phyloP scores from a whole-genome alignment of 2,113 vertebrate species.

The Xenopus laevis region DNA sequence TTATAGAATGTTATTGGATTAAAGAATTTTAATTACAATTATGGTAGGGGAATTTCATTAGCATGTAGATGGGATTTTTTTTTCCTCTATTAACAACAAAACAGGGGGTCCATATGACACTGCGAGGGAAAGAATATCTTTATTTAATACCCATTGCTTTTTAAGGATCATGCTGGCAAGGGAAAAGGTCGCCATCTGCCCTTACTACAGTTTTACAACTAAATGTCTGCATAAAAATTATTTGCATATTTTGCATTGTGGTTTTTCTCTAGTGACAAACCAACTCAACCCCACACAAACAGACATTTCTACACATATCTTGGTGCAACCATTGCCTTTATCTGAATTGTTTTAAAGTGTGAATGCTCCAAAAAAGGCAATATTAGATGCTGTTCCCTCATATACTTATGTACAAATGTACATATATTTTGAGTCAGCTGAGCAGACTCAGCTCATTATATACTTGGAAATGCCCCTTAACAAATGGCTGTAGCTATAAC shows the following conservation, averaged over 20 bases:
- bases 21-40: conserved; percentile 43
- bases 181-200: conserved; percentile 27
- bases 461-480: too few relatives aligned
- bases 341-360: too few relatives aligned
- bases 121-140: conserved; percentile 35
- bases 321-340: too few relatives aligned
- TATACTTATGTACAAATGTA: too few relatives aligned
- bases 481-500: too few relatives aligned
- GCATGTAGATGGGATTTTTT: conserved; percentile 32
- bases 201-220: conserved; percentile 4
- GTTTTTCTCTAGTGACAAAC: too few relatives aligned
- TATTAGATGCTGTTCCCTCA: too few relatives aligned
- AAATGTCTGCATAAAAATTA: neutral
- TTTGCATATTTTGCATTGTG: neutral
- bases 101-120: conserved; percentile 36
- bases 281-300: too few relatives aligned
- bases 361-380: too few relatives aligned
- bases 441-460: too few relatives aligned
- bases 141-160: conserved; percentile 44
- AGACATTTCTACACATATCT: too few relatives aligned
- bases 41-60: conserved; percentile 36
- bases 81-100: conserved; percentile 38
- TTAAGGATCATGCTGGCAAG: conserved; percentile 29
- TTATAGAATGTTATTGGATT: conserved; percentile 36
- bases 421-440: too few relatives aligned